phyloP scores from a whole-genome alignment of 2,113 vertebrate genomes.

The Passer montanus region DNA sequence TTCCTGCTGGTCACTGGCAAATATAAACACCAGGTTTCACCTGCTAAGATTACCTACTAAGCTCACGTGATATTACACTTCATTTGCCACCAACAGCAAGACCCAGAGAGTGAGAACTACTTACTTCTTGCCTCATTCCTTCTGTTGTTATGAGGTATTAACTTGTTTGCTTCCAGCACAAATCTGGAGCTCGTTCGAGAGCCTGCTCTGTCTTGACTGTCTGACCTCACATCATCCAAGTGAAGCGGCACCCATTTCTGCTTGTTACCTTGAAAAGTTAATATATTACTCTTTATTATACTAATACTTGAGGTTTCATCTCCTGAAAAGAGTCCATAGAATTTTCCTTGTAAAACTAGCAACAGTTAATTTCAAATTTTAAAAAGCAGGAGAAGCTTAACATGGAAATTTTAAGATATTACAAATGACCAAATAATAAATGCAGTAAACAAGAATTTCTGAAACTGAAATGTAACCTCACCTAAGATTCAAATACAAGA shows the following conservation, averaged over 20 bases:
- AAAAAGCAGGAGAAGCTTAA: not conserved
- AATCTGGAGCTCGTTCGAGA: constrained; percentile 71
- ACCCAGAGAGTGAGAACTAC: constrained; percentile 38
- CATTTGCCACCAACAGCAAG: not conserved
- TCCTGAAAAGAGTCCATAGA: not conserved
- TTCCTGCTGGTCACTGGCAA: not conserved
- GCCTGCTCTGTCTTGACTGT: constrained; percentile 76
- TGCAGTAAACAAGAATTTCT: not conserved
- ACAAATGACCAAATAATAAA: not conserved
- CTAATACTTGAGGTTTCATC: not conserved
- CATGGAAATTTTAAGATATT: not conserved
- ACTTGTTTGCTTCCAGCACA: constrained; percentile 76
- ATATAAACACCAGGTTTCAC: not conserved
- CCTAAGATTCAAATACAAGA: not conserved
- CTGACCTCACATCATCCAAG: constrained; percentile 81
- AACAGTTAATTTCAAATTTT: not conserved
- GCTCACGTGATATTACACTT: rapidly evolving
- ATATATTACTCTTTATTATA: constrained; percentile 12
- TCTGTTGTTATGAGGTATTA: constrained; percentile 76
- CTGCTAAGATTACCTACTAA: not conserved
- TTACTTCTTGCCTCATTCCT: constrained; percentile 84
- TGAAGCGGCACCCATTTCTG: constrained; percentile 91
- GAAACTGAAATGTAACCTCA: not conserved
- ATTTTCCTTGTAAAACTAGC: not conserved
- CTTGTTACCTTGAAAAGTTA: constrained; percentile 84